phyloP scores from a whole-genome alignment of 2,888 invertebrate species.

The Morpho achilles region DNA sequence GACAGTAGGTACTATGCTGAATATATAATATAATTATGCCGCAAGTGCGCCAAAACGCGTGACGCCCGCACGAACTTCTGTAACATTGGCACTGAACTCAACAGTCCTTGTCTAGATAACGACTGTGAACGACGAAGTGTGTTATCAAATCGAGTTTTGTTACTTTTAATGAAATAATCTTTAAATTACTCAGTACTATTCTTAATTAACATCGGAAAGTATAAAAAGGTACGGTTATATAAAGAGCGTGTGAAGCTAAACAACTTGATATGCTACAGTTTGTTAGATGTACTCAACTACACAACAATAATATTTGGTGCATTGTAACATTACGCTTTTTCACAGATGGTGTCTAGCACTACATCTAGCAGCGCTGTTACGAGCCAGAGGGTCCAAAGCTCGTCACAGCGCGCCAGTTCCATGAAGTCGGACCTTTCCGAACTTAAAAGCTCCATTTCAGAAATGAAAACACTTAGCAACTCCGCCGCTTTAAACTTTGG shows the following conservation, averaged over 20 bases:
- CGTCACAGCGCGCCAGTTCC: constrained; percentile 83
- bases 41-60: constrained; percentile 73
- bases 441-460: constrained; percentile 90
- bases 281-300: neutral
- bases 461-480: constrained; percentile 87
- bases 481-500: constrained; percentile 66
- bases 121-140: constrained; percentile 50
- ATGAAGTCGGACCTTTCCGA: constrained; percentile 89
- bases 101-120: constrained; percentile 70
- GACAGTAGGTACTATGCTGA: constrained; percentile 39
- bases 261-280: neutral
- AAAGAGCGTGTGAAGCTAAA: neutral
- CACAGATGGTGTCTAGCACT: constrained; percentile 74
- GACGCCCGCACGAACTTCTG: constrained; percentile 61
- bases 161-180: constrained; percentile 22
- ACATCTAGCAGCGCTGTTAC: constrained; percentile 80
- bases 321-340: constrained; percentile 17
- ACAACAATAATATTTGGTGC: neutral
- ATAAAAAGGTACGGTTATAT: neutral
- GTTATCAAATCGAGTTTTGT: constrained; percentile 30
- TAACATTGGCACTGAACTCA: constrained; percentile 74
- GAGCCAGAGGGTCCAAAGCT: constrained; percentile 80
- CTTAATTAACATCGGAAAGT: too few relatives aligned
- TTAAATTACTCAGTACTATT: neutral
- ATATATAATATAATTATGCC: constrained; percentile 41